Conservation (phyloP, 2,888 invertebrate species). For the Pheosia tremula region DNA sequence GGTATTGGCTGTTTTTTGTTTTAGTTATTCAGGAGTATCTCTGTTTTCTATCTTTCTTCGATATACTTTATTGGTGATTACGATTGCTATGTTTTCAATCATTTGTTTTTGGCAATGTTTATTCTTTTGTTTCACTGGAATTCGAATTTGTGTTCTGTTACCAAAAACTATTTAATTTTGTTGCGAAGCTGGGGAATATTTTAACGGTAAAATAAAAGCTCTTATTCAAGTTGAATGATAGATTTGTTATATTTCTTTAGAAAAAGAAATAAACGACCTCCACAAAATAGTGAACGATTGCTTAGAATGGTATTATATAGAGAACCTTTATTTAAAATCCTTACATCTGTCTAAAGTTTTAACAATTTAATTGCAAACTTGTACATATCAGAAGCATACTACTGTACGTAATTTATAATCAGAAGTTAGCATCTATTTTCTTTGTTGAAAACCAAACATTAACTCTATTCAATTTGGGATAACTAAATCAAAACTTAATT, state of each 20-base stretch:
- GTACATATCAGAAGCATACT: no score
- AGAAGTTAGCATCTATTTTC: no score
- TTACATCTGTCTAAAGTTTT: no score
- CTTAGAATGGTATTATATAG: no score
- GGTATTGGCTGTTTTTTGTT: constrained; percentile 29
- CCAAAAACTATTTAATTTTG: neutral
- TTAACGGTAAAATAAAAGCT: neutral
- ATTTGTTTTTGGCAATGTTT: constrained; percentile 6
- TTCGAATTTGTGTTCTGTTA: neutral
- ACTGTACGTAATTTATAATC: no score
- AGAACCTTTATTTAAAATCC: no score
- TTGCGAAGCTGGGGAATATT: neutral
- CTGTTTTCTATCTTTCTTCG: constrained; percentile 3
- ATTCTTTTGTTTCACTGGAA: constrained; percentile 4
- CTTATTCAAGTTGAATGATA: neutral
- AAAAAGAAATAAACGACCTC: neutral
- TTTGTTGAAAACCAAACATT: no score
- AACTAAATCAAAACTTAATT: no score
- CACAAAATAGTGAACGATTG: no score
- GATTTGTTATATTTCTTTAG: neutral
- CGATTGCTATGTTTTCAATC: constrained; percentile 7
- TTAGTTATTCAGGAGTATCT: constrained; percentile 9
- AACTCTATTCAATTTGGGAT: no score
- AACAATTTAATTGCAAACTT: no score
- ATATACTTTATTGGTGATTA: constrained; percentile 4